Conservation (phyloP, 2,113 vertebrate species). For the Oryzias woworae region DNA sequence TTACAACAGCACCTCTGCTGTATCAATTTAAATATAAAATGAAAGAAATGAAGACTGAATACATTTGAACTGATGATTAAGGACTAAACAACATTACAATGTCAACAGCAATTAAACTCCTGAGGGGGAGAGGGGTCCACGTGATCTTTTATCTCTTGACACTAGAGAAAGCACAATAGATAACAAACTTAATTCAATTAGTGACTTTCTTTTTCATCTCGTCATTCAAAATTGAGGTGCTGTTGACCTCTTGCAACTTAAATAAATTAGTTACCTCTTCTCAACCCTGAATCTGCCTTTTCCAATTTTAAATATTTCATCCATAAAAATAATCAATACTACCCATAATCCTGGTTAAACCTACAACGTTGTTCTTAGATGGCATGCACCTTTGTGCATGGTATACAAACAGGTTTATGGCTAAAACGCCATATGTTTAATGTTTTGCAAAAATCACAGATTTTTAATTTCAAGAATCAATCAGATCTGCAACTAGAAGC, state of each 20-base stretch:
- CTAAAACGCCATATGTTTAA: no score
- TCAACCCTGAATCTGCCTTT: conserved; percentile 23
- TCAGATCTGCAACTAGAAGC: background rate
- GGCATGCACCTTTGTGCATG: background rate
- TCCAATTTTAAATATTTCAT: background rate
- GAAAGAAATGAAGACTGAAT: conserved; percentile 18
- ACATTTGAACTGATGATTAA: conserved; percentile 15
- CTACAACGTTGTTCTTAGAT: conserved; percentile 11
- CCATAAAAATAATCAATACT: background rate
- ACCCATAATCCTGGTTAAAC: conserved; percentile 13
- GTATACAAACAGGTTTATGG: background rate
- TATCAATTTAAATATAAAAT: background rate
- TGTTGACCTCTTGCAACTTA: conserved; percentile 38
- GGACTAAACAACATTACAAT: conserved; percentile 10
- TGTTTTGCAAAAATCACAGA: no score
- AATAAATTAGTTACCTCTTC: conserved; percentile 45
- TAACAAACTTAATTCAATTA: conserved; percentile 34
- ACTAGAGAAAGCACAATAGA: background rate
- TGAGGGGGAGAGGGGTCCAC: conserved; percentile 19
- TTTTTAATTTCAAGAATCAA: background rate
- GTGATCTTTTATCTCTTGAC: conserved; percentile 17
- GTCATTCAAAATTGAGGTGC: conserved; percentile 35
- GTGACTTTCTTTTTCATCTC: conserved; percentile 27
- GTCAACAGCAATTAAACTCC: conserved; percentile 29
- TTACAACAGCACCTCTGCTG: background rate